Conservation (phyloP, 2,888 invertebrate species). For the Drosophila bunnanda region DNA sequence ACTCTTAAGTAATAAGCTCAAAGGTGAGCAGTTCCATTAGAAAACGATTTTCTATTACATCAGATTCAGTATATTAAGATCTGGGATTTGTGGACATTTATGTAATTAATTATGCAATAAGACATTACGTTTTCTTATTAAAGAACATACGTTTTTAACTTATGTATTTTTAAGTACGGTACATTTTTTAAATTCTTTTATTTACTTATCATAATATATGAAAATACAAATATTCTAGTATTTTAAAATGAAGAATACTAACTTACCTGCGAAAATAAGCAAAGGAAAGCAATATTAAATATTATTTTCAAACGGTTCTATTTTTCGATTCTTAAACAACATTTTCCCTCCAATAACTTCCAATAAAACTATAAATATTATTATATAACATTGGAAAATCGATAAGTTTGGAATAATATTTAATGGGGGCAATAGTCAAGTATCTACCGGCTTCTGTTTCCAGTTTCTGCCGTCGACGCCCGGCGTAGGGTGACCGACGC, state of each 20-base stretch:
- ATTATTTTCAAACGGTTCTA: no score
- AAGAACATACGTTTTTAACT: background rate
- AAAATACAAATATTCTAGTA: background rate
- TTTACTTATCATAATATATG: background rate
- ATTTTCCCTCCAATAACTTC: background rate
- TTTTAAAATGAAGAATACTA: no score
- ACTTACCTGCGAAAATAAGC: no score
- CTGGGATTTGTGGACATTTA: background rate
- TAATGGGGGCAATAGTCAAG: conserved; percentile 15
- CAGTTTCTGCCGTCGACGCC: conserved; percentile 11
- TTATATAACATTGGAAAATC: conserved; percentile 4
- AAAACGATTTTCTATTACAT: background rate
- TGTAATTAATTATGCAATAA: background rate
- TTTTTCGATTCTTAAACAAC: no score
- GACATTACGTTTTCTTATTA: background rate
- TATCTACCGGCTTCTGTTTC: background rate
- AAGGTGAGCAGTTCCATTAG: background rate
- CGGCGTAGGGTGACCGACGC: conserved; percentile 50
- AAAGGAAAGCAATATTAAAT: no score
- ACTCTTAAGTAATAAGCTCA: background rate
- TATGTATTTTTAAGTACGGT: background rate
- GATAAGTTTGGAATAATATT: background rate
- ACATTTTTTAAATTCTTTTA: background rate
- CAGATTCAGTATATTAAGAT: background rate
- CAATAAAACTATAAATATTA: background rate